These are phyloP conservation scores for Lamprotornis superbus DNA, from an alignment of 2,113 vertebrate species.

Conservation along the genomic window DNA sequence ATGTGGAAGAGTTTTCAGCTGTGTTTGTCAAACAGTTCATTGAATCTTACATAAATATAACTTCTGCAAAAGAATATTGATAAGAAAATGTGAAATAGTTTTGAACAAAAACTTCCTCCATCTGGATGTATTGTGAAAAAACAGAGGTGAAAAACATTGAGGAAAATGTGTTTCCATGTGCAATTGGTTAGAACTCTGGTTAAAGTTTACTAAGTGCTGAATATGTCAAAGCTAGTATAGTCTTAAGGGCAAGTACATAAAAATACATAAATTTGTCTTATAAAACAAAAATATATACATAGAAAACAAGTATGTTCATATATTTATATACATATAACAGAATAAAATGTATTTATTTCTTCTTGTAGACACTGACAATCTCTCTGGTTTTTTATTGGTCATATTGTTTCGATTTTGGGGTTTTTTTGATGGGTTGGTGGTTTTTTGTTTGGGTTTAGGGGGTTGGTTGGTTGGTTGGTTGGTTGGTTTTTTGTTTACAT, in stretches of 20 bases:
- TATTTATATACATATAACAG: neutral
- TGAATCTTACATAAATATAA: neutral
- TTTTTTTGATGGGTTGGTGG: too few species aligned
- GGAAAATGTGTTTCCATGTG: neutral
- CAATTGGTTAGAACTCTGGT: neutral
- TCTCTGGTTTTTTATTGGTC: neutral
- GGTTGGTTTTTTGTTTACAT: neutral
- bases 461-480: too few species aligned
- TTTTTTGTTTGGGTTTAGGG: neutral
- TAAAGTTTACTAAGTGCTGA: neutral
- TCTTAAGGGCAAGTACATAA: neutral
- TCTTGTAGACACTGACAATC: neutral
- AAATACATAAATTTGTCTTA: neutral
- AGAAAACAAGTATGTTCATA: neutral
- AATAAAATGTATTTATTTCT: neutral
- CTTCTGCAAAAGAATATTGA: neutral
- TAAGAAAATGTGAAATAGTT: neutral
- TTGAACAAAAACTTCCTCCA: neutral
- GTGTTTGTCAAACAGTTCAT: neutral
- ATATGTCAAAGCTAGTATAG: neutral
- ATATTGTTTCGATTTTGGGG: neutral
- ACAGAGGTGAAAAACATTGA: neutral
- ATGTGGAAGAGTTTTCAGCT: neutral
- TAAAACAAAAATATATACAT: neutral
- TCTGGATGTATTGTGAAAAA: neutral